Evolutionary conservation across 2,888 invertebrate species (phyloP).

Genomic region (Perizoma flavofasciatum): DNA sequence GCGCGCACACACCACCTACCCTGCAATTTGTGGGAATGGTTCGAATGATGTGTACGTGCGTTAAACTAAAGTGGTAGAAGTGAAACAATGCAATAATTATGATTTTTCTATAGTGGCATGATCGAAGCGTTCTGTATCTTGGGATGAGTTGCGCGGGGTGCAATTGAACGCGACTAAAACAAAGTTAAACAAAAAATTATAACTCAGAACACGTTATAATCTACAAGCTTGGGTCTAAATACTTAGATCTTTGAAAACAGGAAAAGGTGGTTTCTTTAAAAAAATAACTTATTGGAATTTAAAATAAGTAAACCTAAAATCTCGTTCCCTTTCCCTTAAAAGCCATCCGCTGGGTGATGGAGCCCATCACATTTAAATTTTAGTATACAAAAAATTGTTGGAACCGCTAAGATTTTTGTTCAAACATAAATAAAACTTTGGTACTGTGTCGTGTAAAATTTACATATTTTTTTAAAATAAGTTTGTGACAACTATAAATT

Average conservation of each 20-base stretch:
- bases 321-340: no score
- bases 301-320: neutral
- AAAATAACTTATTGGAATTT: neutral
- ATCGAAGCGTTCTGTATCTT: neutral
- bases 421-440: no score
- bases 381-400: no score
- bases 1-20: constrained; percentile 60
- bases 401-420: no score
- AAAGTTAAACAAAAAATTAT: no score
- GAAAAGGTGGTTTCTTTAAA: neutral
- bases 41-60: constrained; percentile 62
- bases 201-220: neutral
- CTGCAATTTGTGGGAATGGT: constrained; percentile 78
- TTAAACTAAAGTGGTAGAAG: constrained; percentile 22
- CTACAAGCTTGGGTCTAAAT: neutral
- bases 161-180: neutral
- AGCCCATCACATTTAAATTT: no score
- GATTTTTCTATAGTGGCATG: constrained; percentile 15
- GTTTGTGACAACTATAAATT: no score
- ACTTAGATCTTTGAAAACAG: neutral
- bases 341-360: no score
- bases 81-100: constrained; percentile 27
- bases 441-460: no score
- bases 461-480: no score
- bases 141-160: constrained; percentile 1